A percentile compares a stretch with the other conserved stretches of the same genome.
Conservation (phyloP, 2,113 vertebrate species). For the Dasyornis broadbenti region DNA sequence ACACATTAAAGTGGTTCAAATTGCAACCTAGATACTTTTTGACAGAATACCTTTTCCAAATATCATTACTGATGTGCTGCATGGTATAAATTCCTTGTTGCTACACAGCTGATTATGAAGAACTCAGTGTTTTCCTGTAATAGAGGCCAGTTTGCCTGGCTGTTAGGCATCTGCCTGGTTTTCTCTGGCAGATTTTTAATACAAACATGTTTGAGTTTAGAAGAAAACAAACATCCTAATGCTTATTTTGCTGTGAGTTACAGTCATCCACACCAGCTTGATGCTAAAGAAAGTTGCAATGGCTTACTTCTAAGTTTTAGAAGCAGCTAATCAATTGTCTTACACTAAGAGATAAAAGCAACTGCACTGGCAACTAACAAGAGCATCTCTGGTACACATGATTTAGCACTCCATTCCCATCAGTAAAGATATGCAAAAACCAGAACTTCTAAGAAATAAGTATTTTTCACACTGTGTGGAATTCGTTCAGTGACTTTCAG, state of each 20-base stretch:
- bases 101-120: neutral
- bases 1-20: neutral
- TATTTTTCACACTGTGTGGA: neutral
- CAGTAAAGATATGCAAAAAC: neutral
- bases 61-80: neutral
- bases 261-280: neutral
- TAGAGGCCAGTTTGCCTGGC: neutral
- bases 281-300: neutral
- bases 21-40: neutral
- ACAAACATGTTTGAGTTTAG: neutral
- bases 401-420: neutral
- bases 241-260: neutral
- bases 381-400: neutral
- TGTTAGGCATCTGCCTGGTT: neutral
- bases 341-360: neutral
- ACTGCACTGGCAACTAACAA: neutral
- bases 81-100: neutral
- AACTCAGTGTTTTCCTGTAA: neutral
- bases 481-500: neutral
- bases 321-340: neutral
- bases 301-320: neutral
- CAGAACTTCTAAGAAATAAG: neutral
- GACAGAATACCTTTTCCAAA: neutral
- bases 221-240: neutral
- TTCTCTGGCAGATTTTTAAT: neutral